phyloP scores from a whole-genome alignment of 2,113 vertebrate species.

The Taxidea taxus region DNA sequence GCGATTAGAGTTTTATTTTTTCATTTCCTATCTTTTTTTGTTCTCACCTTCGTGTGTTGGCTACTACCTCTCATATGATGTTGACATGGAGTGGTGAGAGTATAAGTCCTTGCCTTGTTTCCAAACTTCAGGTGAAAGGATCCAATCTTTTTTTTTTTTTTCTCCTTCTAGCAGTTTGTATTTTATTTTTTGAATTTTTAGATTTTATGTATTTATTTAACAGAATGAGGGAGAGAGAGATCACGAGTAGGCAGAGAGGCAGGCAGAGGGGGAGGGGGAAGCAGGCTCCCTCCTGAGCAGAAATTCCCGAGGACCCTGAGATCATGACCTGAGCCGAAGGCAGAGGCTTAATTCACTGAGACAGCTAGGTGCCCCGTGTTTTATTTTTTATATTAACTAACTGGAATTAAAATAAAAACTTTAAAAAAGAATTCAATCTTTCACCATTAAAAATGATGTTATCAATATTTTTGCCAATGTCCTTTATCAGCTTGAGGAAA shows the following conservation, averaged over 20 bases:
- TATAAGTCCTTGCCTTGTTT: neutral
- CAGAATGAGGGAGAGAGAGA: too few species aligned
- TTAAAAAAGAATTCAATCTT: neutral
- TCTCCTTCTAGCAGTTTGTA: neutral
- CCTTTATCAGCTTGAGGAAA: neutral
- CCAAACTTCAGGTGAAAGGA: neutral
- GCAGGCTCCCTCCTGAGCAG: too few species aligned
- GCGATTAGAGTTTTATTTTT: neutral
- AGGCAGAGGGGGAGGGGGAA: too few species aligned
- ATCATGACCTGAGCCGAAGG: too few species aligned
- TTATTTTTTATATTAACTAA: neutral
- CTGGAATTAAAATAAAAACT: too few species aligned
- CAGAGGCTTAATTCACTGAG: too few species aligned
- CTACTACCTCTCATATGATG: neutral
- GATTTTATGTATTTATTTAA: too few species aligned
- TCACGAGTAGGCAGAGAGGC: too few species aligned
- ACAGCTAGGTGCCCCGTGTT: too few species aligned
- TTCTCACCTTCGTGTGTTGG: neutral
- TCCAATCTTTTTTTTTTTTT: neutral
- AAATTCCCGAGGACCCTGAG: too few species aligned
- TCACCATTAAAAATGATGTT: neutral
- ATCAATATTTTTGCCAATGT: neutral
- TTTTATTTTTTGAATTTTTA: neutral
- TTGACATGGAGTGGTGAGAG: neutral
- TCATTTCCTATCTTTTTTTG: neutral